Evolutionary conservation across 2,113 vertebrate species (phyloP), one percentile per base, ranked within the genome.

Genomic region (Brachypodius melanocephalos): DNA sequence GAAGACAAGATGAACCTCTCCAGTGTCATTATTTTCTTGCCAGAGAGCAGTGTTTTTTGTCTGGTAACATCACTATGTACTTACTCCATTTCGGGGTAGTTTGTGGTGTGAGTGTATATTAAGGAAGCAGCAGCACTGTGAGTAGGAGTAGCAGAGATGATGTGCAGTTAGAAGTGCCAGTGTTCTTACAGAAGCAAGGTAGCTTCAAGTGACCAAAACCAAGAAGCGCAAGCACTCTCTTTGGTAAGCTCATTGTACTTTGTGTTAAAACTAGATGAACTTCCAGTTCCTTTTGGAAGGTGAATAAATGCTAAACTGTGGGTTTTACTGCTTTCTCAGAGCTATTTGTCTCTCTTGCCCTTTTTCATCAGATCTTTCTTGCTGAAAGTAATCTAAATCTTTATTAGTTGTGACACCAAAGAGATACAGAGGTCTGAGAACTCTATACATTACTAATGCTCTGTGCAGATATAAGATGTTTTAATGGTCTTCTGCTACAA

Each of bases 371-470:
- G 31, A n/a, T 78, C 52, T 87, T 89, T 85, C 31, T 85, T 91
- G 48, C 71, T 72, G 57, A 72, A 87, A 89, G 58, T 78, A 68
- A 55, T 14, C 25, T 89, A 91, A 85, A 61, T 85, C 66, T 85
- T 91, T 49, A 49, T 89, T 95, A 74, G 43, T 55, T 89, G n/a
- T 67, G 65, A 8, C 48, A 89, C 29, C 14, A 59, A 63, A 91
- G 69, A 72, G 61, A 82, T 59, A 45, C 28, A 68, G 19, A 75
- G 22, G 22, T 88, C 57, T 87, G 48, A 79, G 55, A 78, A 79
- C 36, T 89, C 69, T 46, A 5, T 81, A 17, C n/a, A 12, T 82
- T 79, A 38, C 36, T 91, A 61, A 72, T 49, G 31, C 25, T 72
- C 36, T 32, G 8, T 87, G 52, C 31, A 49, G 66, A 52, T 78